Percentiles rank a stretch among this genome's conserved stretches.
These are phyloP conservation scores for Egretta garzetta DNA, from an alignment of 2,113 vertebrate genomes.

Conservation along the genomic window DNA sequence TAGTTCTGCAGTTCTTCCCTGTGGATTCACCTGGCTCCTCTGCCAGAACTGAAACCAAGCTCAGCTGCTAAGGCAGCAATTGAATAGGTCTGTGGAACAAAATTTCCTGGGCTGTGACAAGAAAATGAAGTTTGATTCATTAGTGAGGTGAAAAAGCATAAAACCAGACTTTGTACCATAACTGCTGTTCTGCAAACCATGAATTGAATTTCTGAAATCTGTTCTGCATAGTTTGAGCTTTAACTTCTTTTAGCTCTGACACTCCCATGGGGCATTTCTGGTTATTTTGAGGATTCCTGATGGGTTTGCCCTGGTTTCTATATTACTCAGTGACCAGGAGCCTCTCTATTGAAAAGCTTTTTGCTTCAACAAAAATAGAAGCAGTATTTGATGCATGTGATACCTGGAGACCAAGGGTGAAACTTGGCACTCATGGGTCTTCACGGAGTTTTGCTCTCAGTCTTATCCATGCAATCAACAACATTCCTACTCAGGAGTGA, in stretches of 20 bases:
- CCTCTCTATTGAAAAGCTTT: not conserved
- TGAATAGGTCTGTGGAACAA: not conserved
- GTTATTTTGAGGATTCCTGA: slow-evolving; percentile 3
- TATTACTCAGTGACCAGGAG: not conserved
- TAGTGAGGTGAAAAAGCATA: not conserved
- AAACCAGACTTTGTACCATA: not conserved
- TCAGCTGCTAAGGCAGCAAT: not conserved
- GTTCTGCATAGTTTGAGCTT: not conserved
- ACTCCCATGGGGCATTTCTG: not conserved
- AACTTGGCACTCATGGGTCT: not conserved
- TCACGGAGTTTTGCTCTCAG: not conserved
- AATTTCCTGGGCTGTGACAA: not conserved
- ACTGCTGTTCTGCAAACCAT: not conserved
- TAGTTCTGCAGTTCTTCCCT: not conserved
- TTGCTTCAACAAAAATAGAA: not conserved
- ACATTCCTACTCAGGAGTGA: not conserved
- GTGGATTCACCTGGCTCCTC: not conserved
- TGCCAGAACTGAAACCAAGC: not conserved
- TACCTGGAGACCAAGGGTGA: not conserved
- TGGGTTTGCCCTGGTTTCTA: not conserved
- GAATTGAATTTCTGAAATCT: not conserved
- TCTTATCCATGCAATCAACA: not conserved
- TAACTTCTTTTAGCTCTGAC: not conserved
- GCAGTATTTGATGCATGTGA: not conserved
- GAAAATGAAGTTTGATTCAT: not conserved